phyloP scores from a whole-genome alignment of 1,140 invertebrate genomes.

The Maconellicoccus hirsutus region DNA sequence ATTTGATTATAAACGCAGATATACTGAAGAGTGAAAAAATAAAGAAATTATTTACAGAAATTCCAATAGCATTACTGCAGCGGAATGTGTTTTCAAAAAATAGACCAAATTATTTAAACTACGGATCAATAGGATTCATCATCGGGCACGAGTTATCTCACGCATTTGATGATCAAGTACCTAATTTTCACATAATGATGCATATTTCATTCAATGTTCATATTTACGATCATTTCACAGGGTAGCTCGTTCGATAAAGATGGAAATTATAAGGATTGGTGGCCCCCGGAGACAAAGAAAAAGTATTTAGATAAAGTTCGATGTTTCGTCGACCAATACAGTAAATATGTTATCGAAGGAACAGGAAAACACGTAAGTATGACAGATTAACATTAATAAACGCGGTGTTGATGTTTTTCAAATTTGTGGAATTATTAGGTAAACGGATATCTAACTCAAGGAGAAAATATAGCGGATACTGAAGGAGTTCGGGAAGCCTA shows the following conservation, averaged over 20 bases:
- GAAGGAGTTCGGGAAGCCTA: conserved; percentile 53
- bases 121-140: conserved; percentile 73
- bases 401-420: no score
- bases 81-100: conserved; percentile 47
- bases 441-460: conserved; percentile 34
- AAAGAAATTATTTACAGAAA: not conserved
- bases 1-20: not conserved
- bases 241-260: conserved; percentile 80
- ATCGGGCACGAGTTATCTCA: conserved; percentile 89
- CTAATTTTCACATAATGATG: not conserved
- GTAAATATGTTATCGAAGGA: conserved; percentile 61
- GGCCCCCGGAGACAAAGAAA: conserved; percentile 59
- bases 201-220: no score
- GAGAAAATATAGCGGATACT: conserved; percentile 56
- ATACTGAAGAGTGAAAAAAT: not conserved
- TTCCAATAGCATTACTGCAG: conserved; percentile 17
- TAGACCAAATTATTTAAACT: conserved; percentile 57
- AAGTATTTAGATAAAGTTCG: conserved; percentile 62
- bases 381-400: no score
- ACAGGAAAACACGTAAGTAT: conserved; percentile 33
- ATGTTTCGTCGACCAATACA: conserved; percentile 82
- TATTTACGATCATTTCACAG: conserved; percentile 29
- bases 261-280: conserved; percentile 77
- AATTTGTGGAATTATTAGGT: not conserved
- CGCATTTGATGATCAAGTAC: conserved; percentile 46